Conservation (phyloP, 1,140 invertebrate species). For the Drosophila kikkawai region DNA sequence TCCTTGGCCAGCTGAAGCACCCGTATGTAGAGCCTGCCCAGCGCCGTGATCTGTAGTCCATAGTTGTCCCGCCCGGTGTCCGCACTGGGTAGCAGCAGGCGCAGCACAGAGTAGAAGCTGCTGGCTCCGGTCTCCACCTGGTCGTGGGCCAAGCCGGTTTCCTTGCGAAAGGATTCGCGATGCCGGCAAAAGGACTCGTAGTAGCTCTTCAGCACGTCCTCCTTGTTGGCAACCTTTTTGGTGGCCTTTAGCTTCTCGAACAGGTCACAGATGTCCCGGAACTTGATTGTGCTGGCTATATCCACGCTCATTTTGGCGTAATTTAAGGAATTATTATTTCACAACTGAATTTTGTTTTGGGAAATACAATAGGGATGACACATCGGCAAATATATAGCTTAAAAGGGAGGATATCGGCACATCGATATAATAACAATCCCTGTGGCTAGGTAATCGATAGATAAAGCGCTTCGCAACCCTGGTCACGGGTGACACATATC, state of each 20-base stretch:
- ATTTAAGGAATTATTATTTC: constrained; percentile 24
- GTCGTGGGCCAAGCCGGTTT: constrained; percentile 17
- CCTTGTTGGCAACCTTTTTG: constrained; percentile 56
- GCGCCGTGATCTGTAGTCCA: constrained; percentile 88
- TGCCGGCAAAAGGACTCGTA: constrained; percentile 75
- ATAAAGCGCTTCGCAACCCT: constrained; percentile 18
- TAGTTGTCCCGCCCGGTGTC: constrained; percentile 89
- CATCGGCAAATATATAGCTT: not conserved
- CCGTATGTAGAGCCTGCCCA: constrained; percentile 89
- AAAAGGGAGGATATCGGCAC: not conserved
- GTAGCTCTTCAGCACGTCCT: constrained; percentile 64
- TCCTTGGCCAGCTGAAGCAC: constrained; percentile 89
- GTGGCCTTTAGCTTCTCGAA: constrained; percentile 62
- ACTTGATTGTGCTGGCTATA: constrained; percentile 74
- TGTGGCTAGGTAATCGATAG: constrained; percentile 4
- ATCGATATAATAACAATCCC: not conserved
- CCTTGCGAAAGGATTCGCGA: constrained; percentile 55
- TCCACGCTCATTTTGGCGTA: constrained; percentile 35
- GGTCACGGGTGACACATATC: not conserved
- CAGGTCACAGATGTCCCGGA: constrained; percentile 71
- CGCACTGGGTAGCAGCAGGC: constrained; percentile 89
- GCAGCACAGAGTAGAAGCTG: constrained; percentile 89
- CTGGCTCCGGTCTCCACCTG: constrained; percentile 69
- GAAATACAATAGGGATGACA: not conserved
- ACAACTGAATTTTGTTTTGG: constrained; percentile 10